Conservation (phyloP, 2,797 vertebrate species). For the Lepilemur septentrionalis region DNA sequence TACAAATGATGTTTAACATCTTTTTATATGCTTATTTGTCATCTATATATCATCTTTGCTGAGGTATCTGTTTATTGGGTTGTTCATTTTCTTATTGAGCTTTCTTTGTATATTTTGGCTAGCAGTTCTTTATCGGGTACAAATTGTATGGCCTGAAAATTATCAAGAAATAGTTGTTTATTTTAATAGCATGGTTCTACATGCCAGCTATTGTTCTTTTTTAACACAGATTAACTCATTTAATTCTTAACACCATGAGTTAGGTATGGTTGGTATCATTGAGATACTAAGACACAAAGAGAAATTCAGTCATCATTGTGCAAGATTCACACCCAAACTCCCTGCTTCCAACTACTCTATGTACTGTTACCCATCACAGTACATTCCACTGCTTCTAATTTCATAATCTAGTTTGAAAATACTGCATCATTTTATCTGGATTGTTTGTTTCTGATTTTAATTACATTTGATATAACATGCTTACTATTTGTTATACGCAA, state of each 20-base stretch:
- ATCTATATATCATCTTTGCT: background rate
- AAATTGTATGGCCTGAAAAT: background rate
- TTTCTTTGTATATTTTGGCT: background rate
- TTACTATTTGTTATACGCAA: background rate
- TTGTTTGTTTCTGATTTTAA: background rate
- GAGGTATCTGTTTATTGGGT: background rate
- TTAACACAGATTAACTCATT: background rate
- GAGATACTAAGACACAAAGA: background rate
- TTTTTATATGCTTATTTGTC: background rate
- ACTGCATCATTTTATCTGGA: background rate
- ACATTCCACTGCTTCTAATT: background rate
- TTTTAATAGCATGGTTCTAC: background rate
- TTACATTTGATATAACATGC: background rate
- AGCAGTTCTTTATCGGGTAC: background rate
- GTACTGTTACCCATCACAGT: background rate
- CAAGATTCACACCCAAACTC: background rate
- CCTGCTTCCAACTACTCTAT: background rate
- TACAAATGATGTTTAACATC: background rate
- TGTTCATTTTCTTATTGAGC: background rate
- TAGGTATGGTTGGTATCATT: background rate
- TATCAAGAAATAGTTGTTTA: background rate
- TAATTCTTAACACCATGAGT: background rate
- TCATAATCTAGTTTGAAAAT: background rate
- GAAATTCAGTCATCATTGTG: background rate
- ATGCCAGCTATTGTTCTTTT: background rate